Percentiles rank a stretch among this genome's conserved stretches.
phyloP scores from a whole-genome alignment of 2,888 invertebrate species.

The Achlya flavicornis region DNA sequence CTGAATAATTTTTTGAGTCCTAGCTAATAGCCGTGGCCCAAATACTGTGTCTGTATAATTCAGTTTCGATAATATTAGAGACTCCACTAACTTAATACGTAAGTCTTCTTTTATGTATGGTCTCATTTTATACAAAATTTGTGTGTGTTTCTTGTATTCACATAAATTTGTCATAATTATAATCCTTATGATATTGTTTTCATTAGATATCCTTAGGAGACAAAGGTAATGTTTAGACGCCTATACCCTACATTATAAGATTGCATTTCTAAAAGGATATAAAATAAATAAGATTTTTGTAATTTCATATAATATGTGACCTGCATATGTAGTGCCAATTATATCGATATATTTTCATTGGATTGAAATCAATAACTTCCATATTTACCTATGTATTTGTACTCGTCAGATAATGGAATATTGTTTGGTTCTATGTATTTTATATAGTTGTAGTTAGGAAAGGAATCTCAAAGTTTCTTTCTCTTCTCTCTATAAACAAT shows the following conservation, averaged over 20 bases:
- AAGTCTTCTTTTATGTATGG: no score
- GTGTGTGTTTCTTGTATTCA: slow-evolving; percentile 17
- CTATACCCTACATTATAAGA: slow-evolving; percentile 38
- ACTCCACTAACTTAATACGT: no score
- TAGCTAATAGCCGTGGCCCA: no score
- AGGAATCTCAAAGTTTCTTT: slow-evolving; percentile 57
- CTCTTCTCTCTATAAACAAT: slow-evolving; percentile 30
- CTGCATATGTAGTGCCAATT: slow-evolving; percentile 80
- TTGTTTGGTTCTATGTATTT: slow-evolving; percentile 35
- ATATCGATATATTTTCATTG: slow-evolving; percentile 57
- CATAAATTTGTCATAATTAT: slow-evolving; percentile 8
- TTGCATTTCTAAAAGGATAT: slow-evolving; percentile 36
- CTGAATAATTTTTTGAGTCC: no score
- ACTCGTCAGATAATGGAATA: slow-evolving; percentile 43
- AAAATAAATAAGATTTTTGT: slow-evolving; percentile 58
- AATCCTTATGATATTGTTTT: slow-evolving; percentile 37
- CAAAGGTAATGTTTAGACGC: slow-evolving; percentile 49
- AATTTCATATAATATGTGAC: slow-evolving; percentile 74
- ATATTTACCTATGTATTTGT: slow-evolving; percentile 50
- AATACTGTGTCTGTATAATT: no score
- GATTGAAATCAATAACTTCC: slow-evolving; percentile 53
- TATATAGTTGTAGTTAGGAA: slow-evolving; percentile 40
- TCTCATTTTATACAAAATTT: no score
- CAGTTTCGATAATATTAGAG: no score
- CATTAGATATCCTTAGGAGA: slow-evolving; percentile 36